phyloP scores from a whole-genome alignment of 2,888 invertebrate species.

The Andrena fulva region DNA sequence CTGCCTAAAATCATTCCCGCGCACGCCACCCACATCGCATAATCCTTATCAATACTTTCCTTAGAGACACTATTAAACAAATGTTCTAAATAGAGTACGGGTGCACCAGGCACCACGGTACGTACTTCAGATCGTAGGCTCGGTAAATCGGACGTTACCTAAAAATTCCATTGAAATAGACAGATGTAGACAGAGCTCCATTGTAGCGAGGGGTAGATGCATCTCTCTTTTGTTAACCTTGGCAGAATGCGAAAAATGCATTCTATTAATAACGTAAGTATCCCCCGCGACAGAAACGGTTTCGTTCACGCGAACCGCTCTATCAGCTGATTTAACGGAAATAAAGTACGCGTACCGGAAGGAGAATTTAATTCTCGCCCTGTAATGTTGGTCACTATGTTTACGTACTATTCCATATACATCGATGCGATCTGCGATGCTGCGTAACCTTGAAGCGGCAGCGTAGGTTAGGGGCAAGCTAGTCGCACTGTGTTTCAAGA shows the following conservation, averaged over 20 bases:
- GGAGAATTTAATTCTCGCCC: background rate
- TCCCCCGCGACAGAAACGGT: background rate
- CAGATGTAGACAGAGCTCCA: too few relatives aligned
- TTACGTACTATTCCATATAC: background rate
- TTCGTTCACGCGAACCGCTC: background rate
- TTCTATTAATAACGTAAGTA: background rate
- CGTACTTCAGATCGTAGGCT: too few relatives aligned
- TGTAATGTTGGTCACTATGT: constrained; percentile 32
- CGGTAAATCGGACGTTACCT: too few relatives aligned
- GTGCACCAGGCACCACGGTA: too few relatives aligned
- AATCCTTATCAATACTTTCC: too few relatives aligned
- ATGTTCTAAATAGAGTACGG: too few relatives aligned
- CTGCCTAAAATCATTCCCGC: too few relatives aligned
- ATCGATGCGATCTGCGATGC: background rate
- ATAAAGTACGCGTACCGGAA: background rate
- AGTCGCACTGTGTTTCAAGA: constrained; percentile 23
- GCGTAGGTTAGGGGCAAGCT: constrained; percentile 34
- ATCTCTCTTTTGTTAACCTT: background rate
- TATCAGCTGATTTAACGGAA: background rate
- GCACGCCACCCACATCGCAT: too few relatives aligned
- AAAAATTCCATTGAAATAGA: too few relatives aligned
- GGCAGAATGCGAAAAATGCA: background rate
- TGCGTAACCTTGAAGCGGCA: background rate
- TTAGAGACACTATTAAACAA: too few relatives aligned
- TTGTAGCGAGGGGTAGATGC: too few relatives aligned